Base-by-base conservation (phyloP, 2,888 invertebrate species). In the Onchidella celtica region DNA sequence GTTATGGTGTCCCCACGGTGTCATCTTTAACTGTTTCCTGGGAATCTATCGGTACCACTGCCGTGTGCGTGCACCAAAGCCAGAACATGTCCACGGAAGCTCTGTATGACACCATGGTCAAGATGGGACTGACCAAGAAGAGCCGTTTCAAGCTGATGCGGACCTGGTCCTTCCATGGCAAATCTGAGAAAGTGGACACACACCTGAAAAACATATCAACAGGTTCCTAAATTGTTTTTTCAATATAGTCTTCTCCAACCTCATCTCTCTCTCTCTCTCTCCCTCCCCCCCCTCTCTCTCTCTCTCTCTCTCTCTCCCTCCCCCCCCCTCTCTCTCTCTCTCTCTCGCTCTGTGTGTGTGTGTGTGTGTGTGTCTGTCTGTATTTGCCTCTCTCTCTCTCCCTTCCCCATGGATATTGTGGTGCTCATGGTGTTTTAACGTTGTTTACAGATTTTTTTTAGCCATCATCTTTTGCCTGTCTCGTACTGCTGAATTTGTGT, bases 141-240 rank as follows among this genome's bases (percentile, higher is more conserved):
- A 38, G 72, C 34, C 70, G 72, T n/a, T 72, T 79, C 36, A 59
- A 79, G 55, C 55, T 79, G n/a, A 79, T 79, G 63, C 32, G 79
- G 32, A 79, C 79, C 1, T 79, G 79, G 79, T 79, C 79, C 0
- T 79, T 79, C 24, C 79, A 70, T 21, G 79, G 79, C 24, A 79
- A 79, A 29, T 59, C 78, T 0, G 79, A 69, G 4, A 63, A 40
- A n/a, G 40, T 57, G 9, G 61, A 63, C 2, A 27, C 21, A 27
- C 2, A 29, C 29, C n/a, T 72, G 11, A 63, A 38, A 0, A 79
- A 69, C 24, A 27, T 70, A 17, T 79, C 79, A 27, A 79, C 79
- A 69, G 81, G 74, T 69, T 24, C 24, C 34, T 4, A 14, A 29
- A 47, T 29, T 24, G 55, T 57, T 4, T 65, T 21, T 34, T 38